Base-by-base conservation (phyloP, 1,140 invertebrate genomes). In the Drosophila willistoni region DNA sequence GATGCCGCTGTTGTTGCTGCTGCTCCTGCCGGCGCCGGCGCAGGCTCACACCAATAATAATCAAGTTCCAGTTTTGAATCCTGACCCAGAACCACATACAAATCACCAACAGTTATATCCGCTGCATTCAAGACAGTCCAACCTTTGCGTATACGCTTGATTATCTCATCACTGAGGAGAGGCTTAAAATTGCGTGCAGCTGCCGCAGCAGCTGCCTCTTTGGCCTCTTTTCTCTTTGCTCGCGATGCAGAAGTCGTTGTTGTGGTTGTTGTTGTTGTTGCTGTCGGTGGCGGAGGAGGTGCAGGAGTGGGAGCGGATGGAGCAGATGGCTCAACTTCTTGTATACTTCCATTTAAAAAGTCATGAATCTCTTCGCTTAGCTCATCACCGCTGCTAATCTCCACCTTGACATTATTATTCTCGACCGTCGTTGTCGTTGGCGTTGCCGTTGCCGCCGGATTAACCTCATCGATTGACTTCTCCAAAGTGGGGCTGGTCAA, bases 41-140 rank as follows among this genome's bases (percentile, higher is more conserved):
- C 79, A 13, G 67, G n/a, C 36, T 90, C 86, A 12, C 79, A 76
- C 96, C 96, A 98, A 93, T 95, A 96, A 92, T 98, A 98, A 91
- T 98, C 96, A 51, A 98, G 92, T 71, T 95, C 94, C 19, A 98
- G 91, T 92, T 95, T 97, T 0, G 95, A 96, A 73, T 97, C 95
- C 61, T 94, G 94, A 10, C 97, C 97, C 92, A 97, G 95, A 94
- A 98, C 97, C 68, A 98, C 93, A 93, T 97, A 98, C n/a, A 98
- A 91, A 93, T 98, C 97, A 0, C 97, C 97, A 51, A 98, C 94
- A 34, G 96, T 97, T 34, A 98, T 94, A 33, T 95, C 95, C 14
- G 95, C 95, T 6, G 95, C 94, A 90, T 96, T 95, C 10, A 94
- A 93, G 1, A 94, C 82, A 55, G 95, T 97, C 97, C 97, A 98